Percentiles rank a stretch among this genome's conserved stretches.
These are phyloP conservation scores for Nipponia nippon DNA, from an alignment of 2,113 vertebrate genomes.

Conservation along the genomic window DNA sequence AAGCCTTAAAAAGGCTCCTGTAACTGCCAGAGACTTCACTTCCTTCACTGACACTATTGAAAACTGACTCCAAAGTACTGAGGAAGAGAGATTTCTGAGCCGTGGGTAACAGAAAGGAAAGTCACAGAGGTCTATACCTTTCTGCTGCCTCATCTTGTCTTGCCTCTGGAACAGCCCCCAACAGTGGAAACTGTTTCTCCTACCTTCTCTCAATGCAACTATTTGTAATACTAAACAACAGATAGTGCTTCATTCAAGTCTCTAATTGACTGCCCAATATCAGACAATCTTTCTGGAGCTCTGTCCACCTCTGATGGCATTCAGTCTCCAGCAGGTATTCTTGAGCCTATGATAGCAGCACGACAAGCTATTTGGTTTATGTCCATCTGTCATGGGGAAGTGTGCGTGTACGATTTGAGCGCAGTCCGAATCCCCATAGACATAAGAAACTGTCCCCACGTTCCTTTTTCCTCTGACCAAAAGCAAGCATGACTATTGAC, in stretches of 20 bases:
- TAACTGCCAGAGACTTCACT: neutral
- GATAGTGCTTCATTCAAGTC: neutral
- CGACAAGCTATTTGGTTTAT: neutral
- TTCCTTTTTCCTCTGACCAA: neutral
- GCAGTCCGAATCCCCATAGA: neutral
- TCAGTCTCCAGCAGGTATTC: neutral
- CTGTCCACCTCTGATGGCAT: neutral
- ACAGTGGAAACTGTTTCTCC: neutral
- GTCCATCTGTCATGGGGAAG: neutral
- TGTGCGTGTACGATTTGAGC: neutral
- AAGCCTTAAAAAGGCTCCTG: neutral
- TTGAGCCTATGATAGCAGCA: neutral
- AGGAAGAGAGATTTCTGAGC: neutral
- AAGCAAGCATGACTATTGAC: neutral
- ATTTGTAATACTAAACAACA: neutral
- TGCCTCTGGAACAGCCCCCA: neutral
- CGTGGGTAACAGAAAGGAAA: neutral
- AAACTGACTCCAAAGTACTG: neutral
- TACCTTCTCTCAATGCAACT: neutral
- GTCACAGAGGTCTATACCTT: fast-evolving
- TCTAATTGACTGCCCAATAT: neutral
- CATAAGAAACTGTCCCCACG: neutral
- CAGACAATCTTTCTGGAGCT: neutral
- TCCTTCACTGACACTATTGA: neutral
- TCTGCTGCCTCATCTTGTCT: neutral